These are phyloP conservation scores for Drosophila sp. DNA, from an alignment of 1,140 invertebrate species.

Conservation along the genomic window DNA sequence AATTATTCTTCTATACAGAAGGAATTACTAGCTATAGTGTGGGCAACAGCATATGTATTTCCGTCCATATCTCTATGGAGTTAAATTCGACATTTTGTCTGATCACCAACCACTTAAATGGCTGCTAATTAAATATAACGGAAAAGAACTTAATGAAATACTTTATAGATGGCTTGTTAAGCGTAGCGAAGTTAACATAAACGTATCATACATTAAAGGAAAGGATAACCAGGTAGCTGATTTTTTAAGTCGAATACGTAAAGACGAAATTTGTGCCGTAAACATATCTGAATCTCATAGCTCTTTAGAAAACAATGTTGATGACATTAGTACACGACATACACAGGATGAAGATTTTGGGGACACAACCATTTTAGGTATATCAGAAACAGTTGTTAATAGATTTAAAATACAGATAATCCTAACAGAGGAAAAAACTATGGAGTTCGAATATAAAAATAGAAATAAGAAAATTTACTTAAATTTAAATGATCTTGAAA, in stretches of 20 bases:
- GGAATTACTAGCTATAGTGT: conserved; percentile 85
- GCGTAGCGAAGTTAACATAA: conserved; percentile 28
- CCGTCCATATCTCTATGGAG: conserved; percentile 83
- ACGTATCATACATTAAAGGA: conserved; percentile 49
- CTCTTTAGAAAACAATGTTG: conserved; percentile 26
- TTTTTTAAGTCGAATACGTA: conserved; percentile 28
- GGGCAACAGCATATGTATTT: conserved; percentile 84
- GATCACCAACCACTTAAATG: conserved; percentile 84
- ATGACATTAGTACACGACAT: conserved; percentile 16
- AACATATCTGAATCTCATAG: conserved; percentile 15
- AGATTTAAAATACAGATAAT: too few relatives aligned
- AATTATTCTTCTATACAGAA: conserved; percentile 83
- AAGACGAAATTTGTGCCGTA: conserved; percentile 15
- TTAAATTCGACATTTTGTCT: conserved; percentile 83
- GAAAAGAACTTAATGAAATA: conserved; percentile 54
- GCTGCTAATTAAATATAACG: conserved; percentile 83
- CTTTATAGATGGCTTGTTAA: conserved; percentile 8
- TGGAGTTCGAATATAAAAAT: too few relatives aligned
- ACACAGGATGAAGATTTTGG: too few relatives aligned
- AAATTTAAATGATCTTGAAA: conserved; percentile 21
- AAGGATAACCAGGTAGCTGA: conserved; percentile 27
- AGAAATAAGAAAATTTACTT: conserved; percentile 25
- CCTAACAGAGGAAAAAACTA: too few relatives aligned
- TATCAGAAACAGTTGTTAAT: too few relatives aligned
- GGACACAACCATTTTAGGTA: too few relatives aligned